phyloP scores from a whole-genome alignment of 2,113 vertebrate genomes.

The Apteryx mantelli region DNA sequence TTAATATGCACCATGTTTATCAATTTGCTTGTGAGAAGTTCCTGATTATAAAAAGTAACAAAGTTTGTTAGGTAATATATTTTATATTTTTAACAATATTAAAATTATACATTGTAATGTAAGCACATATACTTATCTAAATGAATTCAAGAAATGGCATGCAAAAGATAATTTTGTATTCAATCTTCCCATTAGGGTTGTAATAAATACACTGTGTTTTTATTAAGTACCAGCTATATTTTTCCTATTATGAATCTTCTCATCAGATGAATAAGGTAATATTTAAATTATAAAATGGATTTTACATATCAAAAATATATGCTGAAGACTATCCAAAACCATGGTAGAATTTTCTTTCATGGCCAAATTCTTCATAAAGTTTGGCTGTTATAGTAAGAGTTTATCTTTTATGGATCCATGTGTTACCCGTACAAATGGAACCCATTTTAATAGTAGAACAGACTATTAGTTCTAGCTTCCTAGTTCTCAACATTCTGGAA shows the following conservation, averaged over 20 bases:
- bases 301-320: neutral
- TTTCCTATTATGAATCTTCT: neutral
- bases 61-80: neutral
- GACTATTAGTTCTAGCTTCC: neutral
- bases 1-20: neutral
- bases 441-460: neutral
- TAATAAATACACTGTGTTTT: neutral
- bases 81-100: neutral
- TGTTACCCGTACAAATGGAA: neutral
- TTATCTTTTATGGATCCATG: neutral
- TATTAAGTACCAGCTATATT: neutral
- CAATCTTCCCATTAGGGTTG: neutral
- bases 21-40: neutral
- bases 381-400: neutral
- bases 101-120: neutral
- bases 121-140: neutral
- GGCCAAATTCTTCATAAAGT: neutral
- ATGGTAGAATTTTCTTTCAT: neutral
- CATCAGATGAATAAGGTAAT: neutral
- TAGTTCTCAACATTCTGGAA: neutral
- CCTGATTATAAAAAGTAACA: neutral
- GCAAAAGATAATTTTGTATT: neutral
- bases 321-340: neutral
- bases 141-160: neutral
- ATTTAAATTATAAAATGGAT: neutral